phyloP scores from a whole-genome alignment of 2,113 vertebrate genomes.

The Eolophus roseicapilla region DNA sequence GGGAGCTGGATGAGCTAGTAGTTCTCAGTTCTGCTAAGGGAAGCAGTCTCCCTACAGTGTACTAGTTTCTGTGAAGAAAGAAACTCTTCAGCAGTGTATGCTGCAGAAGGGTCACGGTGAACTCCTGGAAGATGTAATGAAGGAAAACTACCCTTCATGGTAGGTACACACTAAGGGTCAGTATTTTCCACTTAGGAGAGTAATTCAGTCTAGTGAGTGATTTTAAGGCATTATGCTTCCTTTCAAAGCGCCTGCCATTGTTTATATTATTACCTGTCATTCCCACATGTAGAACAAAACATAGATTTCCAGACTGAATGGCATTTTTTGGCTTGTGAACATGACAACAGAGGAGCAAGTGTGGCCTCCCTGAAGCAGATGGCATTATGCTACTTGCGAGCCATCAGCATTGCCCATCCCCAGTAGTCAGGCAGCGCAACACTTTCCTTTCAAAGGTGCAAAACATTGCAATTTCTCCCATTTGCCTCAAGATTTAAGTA shows the following conservation, averaged over 20 bases:
- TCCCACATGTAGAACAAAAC: neutral
- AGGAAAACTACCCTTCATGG: neutral
- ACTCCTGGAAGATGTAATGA: neutral
- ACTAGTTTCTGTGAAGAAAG: neutral
- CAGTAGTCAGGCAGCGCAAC: accelerated
- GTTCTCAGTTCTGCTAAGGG: neutral
- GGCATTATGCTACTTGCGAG: neutral
- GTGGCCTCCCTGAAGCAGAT: neutral
- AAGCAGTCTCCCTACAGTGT: neutral
- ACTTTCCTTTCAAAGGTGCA: neutral
- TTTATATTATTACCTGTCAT: neutral
- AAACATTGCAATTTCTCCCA: neutral
- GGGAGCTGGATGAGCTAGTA: neutral
- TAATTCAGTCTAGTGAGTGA: neutral
- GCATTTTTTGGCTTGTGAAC: neutral
- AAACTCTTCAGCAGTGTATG: neutral
- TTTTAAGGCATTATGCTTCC: neutral
- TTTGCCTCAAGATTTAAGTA: neutral
- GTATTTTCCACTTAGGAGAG: neutral
- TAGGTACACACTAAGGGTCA: neutral
- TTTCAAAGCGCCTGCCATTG: neutral
- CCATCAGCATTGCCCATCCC: neutral
- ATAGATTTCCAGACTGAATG: neutral
- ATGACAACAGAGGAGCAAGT: neutral
- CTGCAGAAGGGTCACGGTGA: neutral